A percentile compares a stretch with the other conserved stretches of the same genome.
Evolutionary conservation across 2,888 invertebrate species (phyloP).

Genomic region (Protonemura montana): DNA sequence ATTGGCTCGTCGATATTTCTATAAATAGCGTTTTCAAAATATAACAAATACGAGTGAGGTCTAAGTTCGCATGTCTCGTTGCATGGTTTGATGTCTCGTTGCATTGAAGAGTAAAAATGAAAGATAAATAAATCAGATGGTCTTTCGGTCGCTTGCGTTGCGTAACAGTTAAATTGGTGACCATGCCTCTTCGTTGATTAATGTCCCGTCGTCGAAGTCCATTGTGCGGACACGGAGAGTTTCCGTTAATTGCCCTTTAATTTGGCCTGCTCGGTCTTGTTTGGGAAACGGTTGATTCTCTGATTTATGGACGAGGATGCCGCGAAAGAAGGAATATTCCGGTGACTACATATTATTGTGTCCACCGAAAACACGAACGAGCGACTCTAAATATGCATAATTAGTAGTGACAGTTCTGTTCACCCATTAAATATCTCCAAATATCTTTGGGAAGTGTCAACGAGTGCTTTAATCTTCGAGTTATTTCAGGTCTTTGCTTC

Average conservation of each 20-base stretch:
- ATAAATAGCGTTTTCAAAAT: background rate
- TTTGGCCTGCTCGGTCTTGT: background rate
- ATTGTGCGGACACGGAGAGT: background rate
- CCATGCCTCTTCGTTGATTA: too few relatives aligned
- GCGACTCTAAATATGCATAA: conserved; percentile 7
- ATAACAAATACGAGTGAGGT: background rate
- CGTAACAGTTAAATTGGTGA: too few relatives aligned
- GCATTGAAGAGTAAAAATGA: background rate
- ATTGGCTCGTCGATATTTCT: background rate
- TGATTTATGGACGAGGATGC: background rate
- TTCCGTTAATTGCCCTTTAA: conserved; percentile 9
- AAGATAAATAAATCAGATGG: background rate
- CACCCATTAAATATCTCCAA: background rate
- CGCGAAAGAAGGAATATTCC: background rate
- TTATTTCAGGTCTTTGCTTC: background rate
- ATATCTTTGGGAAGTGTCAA: background rate
- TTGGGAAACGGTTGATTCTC: background rate
- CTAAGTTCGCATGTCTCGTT: too few relatives aligned
- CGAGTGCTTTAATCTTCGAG: background rate
- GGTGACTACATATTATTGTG: background rate
- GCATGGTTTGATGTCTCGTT: too few relatives aligned
- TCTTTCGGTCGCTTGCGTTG: too few relatives aligned
- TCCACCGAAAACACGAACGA: background rate
- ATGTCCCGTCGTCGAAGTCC: background rate
- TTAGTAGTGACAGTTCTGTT: background rate